Evolutionary conservation across 2,113 vertebrate genomes (phyloP).

Genomic region (Ibidorhyncha struthersii): DNA sequence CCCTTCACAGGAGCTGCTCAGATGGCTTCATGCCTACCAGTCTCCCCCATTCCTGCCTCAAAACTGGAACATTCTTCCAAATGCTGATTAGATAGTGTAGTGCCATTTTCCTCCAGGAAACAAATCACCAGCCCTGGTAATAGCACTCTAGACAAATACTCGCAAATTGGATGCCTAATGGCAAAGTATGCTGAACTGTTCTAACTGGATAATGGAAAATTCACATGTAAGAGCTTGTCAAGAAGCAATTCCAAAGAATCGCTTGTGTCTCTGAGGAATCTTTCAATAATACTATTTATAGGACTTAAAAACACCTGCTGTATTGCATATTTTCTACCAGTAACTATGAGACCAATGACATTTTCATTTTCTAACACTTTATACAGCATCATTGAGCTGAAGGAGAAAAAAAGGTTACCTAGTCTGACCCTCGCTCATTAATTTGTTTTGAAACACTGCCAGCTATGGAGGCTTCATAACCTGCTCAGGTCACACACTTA

Average conservation of each 20-base stretch:
- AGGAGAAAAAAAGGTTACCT: background rate
- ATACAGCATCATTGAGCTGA: background rate
- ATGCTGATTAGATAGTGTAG: background rate
- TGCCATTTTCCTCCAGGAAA: background rate
- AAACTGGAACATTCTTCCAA: background rate
- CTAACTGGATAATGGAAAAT: background rate
- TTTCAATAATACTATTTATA: background rate
- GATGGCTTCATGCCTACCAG: background rate
- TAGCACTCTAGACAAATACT: background rate
- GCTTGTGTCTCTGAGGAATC: background rate
- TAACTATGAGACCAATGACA: background rate
- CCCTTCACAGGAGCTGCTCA: background rate
- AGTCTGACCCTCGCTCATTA: background rate
- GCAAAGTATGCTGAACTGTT: background rate
- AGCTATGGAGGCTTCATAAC: background rate
- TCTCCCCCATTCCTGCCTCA: background rate
- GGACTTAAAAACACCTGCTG: background rate
- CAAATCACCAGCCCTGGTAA: background rate
- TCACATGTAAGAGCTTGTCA: accelerated
- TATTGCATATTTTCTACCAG: background rate
- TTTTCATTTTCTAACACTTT: background rate
- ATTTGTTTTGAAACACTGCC: background rate
- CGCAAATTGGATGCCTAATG: background rate
- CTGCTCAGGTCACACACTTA: background rate
- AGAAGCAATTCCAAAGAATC: background rate